These are phyloP conservation scores for Sphaerophoria taeniata DNA, from an alignment of 2,888 invertebrate genomes.

Conservation along the genomic window DNA sequence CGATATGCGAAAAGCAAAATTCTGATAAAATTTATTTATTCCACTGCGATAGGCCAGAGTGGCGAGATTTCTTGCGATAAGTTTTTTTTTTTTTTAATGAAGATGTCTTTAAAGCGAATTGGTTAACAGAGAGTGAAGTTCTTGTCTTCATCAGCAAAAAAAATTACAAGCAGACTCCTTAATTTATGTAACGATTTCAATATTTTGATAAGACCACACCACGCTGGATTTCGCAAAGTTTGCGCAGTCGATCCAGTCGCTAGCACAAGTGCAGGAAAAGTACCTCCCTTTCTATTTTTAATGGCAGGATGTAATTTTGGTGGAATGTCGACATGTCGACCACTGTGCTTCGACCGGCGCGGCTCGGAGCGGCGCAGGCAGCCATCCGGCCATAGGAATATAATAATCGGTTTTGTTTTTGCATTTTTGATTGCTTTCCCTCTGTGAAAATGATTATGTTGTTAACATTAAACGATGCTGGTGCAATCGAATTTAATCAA, in stretches of 20 bases:
- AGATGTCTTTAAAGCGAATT: constrained; percentile 49
- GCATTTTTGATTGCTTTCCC: constrained; percentile 30
- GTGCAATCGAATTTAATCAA: constrained; percentile 69
- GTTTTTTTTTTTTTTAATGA: constrained; percentile 56
- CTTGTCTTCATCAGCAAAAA: not conserved
- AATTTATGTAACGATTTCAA: constrained; percentile 68
- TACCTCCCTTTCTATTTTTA: constrained; percentile 54
- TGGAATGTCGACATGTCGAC: constrained; percentile 38
- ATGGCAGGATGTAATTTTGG: constrained; percentile 72
- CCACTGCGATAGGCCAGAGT: constrained; percentile 34
- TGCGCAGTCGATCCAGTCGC: not conserved
- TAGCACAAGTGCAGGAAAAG: not conserved
- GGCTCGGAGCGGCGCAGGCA: too few species aligned
- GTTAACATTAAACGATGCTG: constrained; percentile 53
- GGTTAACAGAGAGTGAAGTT: constrained; percentile 20
- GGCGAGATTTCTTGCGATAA: not conserved
- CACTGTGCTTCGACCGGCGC: too few species aligned
- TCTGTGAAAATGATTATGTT: constrained; percentile 50
- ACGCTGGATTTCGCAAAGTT: not conserved
- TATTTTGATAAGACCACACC: constrained; percentile 66
- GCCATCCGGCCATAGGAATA: not conserved
- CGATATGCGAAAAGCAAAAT: constrained; percentile 44
- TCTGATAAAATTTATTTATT: constrained; percentile 69
- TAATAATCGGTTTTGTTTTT: not conserved
- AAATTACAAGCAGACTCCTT: constrained; percentile 30